A percentile compares a stretch with the other conserved stretches of the same genome.
Evolutionary conservation across 2,113 vertebrate species (phyloP).

Genomic region (Pantherophis guttatus): DNA sequence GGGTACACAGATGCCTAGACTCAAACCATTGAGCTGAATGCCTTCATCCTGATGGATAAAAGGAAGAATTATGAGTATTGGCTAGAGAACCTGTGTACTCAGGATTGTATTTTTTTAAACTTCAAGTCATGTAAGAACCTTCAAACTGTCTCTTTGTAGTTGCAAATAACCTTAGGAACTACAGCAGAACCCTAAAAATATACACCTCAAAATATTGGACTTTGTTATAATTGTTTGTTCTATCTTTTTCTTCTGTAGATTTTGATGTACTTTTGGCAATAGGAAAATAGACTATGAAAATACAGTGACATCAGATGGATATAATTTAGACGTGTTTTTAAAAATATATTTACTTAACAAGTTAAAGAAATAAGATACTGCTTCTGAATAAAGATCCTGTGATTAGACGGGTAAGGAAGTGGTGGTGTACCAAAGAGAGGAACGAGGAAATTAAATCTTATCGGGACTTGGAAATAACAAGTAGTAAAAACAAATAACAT

Average conservation of each 20-base stretch:
- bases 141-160: neutral
- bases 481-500: neutral
- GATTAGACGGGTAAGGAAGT: neutral
- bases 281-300: neutral
- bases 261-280: neutral
- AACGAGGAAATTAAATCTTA: neutral
- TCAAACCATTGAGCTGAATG: neutral
- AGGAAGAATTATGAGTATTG: neutral
- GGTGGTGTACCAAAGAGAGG: neutral
- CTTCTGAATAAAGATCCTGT: neutral
- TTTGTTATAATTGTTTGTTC: neutral
- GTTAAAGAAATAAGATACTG: neutral
- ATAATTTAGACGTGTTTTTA: neutral
- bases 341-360: neutral
- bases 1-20: neutral
- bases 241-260: neutral
- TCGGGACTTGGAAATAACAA: neutral
- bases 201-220: neutral
- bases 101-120: neutral
- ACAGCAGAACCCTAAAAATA: neutral
- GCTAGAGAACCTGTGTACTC: neutral
- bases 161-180: neutral
- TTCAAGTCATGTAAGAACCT: neutral
- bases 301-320: neutral
- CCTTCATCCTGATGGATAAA: neutral